Conservation (phyloP, 2,888 invertebrate genomes). For the Drosophila macrospina region DNA sequence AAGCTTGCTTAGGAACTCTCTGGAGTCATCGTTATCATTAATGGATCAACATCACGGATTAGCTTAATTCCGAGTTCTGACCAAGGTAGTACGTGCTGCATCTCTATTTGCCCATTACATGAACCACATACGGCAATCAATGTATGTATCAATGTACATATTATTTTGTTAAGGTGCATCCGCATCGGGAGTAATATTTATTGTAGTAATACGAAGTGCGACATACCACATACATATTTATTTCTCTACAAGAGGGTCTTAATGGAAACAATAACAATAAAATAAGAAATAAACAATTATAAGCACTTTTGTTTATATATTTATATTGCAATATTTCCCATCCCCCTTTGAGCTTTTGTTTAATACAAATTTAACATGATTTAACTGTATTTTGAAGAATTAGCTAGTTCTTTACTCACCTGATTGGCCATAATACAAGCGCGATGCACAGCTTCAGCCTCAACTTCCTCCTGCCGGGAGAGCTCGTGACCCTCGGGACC, state of each 20-base stretch:
- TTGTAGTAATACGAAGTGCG: conserved; percentile 67
- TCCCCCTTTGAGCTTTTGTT: conserved; percentile 17
- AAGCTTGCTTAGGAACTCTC: conserved; percentile 91
- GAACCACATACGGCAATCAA: conserved; percentile 90
- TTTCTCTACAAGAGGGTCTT: conserved; percentile 78
- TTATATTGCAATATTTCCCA: conserved; percentile 13
- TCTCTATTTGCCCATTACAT: neutral
- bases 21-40: conserved; percentile 92
- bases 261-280: conserved; percentile 56
- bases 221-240: conserved; percentile 68
- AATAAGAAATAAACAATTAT: conserved; percentile 29
- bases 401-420: conserved; percentile 86
- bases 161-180: conserved; percentile 48
- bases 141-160: conserved; percentile 30
- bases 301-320: conserved; percentile 18
- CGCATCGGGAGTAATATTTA: conserved; percentile 44
- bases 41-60: conserved; percentile 89
- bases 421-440: conserved; percentile 97
- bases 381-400: neutral
- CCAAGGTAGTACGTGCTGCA: conserved; percentile 7
- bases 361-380: conserved; percentile 28
- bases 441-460: conserved; percentile 97
- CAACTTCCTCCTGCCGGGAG: conserved; percentile 97
- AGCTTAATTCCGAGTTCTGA: conserved; percentile 86
- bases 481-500: conserved; percentile 98